Evolutionary conservation across 2,797 vertebrate species (phyloP), one percentile per base, ranked within the genome.

Genomic region (Chaetodon trifasciatus): DNA sequence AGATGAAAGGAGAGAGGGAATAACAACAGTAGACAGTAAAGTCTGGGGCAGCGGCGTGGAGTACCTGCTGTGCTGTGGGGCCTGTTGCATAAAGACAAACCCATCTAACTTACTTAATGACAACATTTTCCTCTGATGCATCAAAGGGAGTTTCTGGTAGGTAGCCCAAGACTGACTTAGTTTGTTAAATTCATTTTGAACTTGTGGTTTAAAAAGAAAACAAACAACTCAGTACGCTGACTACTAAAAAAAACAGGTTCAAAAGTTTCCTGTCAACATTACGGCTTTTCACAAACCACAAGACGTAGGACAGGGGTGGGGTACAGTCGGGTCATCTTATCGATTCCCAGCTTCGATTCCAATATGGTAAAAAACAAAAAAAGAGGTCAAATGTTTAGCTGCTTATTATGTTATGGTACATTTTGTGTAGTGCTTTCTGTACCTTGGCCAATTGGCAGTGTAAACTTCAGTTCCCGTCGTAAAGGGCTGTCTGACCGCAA

Each of bases 1-100:
- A 46, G 81, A 89, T 83, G 81, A 90, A 87, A 88, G 70, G 60
- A 81, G 1, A 55, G 49, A 40, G 46, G 64, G 72, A 84, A 79
- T 46, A 81, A 75, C 47, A 79, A 56, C 65, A 70, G 71, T 19
- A 57, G 76, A 78, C 64, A 55, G 49, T 70, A 39, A 81, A 53
- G 55, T 74, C 75, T 79, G 70, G 21, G 46, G 28, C 58, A 55
- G 57, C 37, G 72, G 61, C 63, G 74, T 42, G 40, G 65, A 77
- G 23, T 13, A 85, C 67, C 84, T 62, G 80, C 80, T 81, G 89
- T 58, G 73, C 52, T 79, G 55, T 32, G 55, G 42, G 55, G 74
- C 55, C 47, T 70, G 57, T 35, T 72, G 46, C 58, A 66, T 66
- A 24, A 82, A 77, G 23, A 71, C 15, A 61, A 63, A 65, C 37